Percentiles rank a stretch among this genome's conserved stretches.
phyloP scores from a whole-genome alignment of 2,797 vertebrate species.

The Sebastes vulpes region DNA sequence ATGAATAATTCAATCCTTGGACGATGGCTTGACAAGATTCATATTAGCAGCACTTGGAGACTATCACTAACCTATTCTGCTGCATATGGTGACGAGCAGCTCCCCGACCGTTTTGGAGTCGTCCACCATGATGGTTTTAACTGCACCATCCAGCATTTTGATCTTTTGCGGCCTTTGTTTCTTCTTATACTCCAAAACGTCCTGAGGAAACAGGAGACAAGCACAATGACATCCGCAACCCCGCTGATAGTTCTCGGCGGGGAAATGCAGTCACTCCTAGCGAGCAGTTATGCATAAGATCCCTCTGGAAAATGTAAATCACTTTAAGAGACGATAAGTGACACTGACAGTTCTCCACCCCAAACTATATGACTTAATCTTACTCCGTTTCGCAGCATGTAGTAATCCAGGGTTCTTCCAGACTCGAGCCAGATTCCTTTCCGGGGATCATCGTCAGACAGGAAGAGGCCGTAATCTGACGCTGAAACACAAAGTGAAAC shows the following conservation, averaged over 20 bases:
- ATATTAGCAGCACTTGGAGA: slow-evolving; percentile 11
- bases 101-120: slow-evolving; percentile 99
- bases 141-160: slow-evolving; percentile 96
- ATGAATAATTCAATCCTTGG: slow-evolving; percentile 61
- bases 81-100: slow-evolving; percentile 97
- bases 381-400: slow-evolving; percentile 99
- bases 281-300: slow-evolving; percentile 8
- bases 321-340: slow-evolving; percentile 30
- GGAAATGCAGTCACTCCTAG: slow-evolving; percentile 23
- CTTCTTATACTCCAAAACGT: slow-evolving; percentile 98
- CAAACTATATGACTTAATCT: slow-evolving; percentile 51
- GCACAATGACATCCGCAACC: slow-evolving; percentile 12
- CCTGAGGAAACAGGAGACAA: slow-evolving; percentile 79
- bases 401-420: slow-evolving; percentile 97
- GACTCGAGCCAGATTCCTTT: slow-evolving; percentile 99
- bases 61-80: slow-evolving; percentile 91
- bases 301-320: slow-evolving; percentile 36
- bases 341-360: slow-evolving; percentile 41
- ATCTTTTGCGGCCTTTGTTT: slow-evolving; percentile 98
- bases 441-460: slow-evolving; percentile 97
- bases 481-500: slow-evolving; percentile 83
- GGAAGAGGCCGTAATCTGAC: slow-evolving; percentile 96
- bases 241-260: neutral
- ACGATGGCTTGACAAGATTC: slow-evolving; percentile 22
- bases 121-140: slow-evolving; percentile 99